Conservation (phyloP, 2,797 vertebrate species). For the Sus cebifrons region DNA sequence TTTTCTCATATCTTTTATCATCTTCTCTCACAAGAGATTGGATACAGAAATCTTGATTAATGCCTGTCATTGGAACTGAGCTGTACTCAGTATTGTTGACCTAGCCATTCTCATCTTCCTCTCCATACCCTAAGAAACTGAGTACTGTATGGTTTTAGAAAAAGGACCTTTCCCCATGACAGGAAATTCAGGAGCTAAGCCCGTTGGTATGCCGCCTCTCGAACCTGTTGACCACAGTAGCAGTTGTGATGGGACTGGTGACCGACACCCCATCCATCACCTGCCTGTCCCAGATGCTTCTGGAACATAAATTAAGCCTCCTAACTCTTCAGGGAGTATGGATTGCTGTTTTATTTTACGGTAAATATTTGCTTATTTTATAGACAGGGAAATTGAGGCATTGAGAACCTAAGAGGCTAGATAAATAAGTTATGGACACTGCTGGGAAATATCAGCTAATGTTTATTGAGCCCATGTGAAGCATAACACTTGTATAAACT, state of each 20-base stretch:
- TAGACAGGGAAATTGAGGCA: constrained; percentile 75
- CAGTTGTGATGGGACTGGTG: neutral
- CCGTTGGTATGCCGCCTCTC: neutral
- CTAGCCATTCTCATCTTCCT: constrained; percentile 15
- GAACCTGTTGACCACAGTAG: neutral
- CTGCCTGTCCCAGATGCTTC: constrained; percentile 64
- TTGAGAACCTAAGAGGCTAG: constrained; percentile 38
- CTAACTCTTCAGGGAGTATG: constrained; percentile 42
- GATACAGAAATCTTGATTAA: neutral
- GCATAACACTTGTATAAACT: neutral
- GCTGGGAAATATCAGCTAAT: constrained; percentile 68
- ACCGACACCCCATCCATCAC: constrained; percentile 13
- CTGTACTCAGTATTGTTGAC: neutral
- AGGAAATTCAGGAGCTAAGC: neutral
- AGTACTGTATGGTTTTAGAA: neutral
- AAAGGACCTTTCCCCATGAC: neutral
- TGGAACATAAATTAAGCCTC: constrained; percentile 63
- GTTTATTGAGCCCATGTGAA: neutral
- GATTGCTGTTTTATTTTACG: constrained; percentile 69
- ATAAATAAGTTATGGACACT: constrained; percentile 74
- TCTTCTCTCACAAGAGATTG: no score
- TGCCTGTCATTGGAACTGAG: constrained; percentile 4
- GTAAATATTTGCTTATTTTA: constrained; percentile 80
- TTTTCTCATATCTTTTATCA: no score
- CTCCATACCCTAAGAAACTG: neutral